Base-by-base conservation (phyloP, 1,140 invertebrate species). In the Drosophila suzukii region DNA sequence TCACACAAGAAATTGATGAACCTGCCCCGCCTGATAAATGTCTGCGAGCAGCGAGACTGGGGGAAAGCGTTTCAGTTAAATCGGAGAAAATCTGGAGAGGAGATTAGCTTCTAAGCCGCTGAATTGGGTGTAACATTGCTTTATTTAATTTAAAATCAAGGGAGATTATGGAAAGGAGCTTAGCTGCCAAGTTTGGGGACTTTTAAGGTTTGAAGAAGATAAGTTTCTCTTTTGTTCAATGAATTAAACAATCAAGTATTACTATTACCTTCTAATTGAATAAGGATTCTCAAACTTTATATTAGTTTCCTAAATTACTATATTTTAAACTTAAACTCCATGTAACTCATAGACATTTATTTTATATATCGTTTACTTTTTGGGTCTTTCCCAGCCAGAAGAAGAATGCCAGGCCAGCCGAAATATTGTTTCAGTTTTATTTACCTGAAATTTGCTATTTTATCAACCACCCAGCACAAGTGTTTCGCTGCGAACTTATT, bases 361-460 rank as follows among this genome's bases (percentile, higher is more conserved):
- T 34, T 34, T 17, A 27, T 60, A 5, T 13, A 56, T 11, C 0
- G 4, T 27, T 20, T 20, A 20, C 2, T 75, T 41, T 15, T 1
- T 24, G 24, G 50, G 46, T 38, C 34, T 55, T 43, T 50, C 15
- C 62, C 27, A 54, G 12, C 8, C 5, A 24, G 5, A 55, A 55
- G 43, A 56, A 32, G 34, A 57, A 57, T 15, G 30, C 39, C 50
- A 15, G 27, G 34, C 39, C 12, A 39, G n/a, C 55, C 46, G 60
- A 57, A 66, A 67, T 88, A 78, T 88, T 86, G 60, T 86, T 82
- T 85, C 83, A 82, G 78, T 82, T 76, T 79, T 88, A 83, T 86
- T 86, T 83, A 66, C 75, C 63, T 39, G 59, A 78, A 85, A 77
- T 88, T 88, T 71, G 78, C 83, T 77, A 83, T 86, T 88, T 75